phyloP scores from a whole-genome alignment of 2,113 vertebrate species.

The Erpornis zantholeuca region DNA sequence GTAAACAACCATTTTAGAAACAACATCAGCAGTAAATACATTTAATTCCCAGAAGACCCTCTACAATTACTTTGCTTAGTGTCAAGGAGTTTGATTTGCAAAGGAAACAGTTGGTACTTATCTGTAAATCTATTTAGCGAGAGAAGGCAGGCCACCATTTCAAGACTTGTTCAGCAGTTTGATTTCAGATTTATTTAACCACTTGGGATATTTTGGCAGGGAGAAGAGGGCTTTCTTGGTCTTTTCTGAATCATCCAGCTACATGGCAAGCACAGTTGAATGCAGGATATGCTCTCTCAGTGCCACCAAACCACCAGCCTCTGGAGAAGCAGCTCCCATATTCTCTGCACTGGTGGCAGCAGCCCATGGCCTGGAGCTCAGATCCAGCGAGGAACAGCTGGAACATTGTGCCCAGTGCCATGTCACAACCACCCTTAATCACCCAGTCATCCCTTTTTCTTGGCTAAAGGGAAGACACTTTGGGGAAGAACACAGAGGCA shows the following conservation, averaged over 20 bases:
- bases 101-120: background rate
- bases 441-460: background rate
- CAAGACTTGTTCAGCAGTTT: background rate
- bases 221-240: background rate
- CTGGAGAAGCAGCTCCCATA: background rate
- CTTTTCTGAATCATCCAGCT: background rate
- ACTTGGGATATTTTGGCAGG: background rate
- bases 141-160: background rate
- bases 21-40: slow-evolving; percentile 16
- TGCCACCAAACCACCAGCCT: background rate
- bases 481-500: background rate
- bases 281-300: accelerated
- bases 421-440: background rate
- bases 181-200: background rate
- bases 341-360: background rate
- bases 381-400: accelerated
- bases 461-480: background rate
- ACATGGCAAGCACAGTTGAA: background rate
- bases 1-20: slow-evolving; percentile 47
- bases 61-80: slow-evolving; percentile 5
- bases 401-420: background rate
- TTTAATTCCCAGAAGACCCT: slow-evolving; percentile 23
- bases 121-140: background rate
- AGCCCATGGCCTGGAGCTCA: accelerated
- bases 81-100: background rate